phyloP scores from a whole-genome alignment of 2,113 vertebrate species.

The Eulacestoma nigropectus region DNA sequence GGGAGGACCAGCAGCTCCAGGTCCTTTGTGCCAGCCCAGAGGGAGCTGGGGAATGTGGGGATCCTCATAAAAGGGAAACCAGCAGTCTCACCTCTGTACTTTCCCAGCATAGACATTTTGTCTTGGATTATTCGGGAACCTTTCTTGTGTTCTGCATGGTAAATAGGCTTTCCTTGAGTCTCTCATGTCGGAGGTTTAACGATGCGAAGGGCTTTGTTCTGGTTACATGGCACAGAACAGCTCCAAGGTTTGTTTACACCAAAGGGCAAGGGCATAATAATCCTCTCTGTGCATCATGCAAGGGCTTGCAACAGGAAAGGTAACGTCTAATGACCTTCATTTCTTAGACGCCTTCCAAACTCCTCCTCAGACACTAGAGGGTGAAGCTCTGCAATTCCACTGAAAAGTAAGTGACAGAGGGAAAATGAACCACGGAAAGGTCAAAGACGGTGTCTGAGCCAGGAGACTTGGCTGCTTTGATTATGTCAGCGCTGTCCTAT shows the following conservation, averaged over 20 bases:
- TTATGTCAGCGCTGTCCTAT: conserved; percentile 22
- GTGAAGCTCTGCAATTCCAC: conserved; percentile 28
- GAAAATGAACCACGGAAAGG: conserved; percentile 5
- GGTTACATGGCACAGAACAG: conserved; percentile 36
- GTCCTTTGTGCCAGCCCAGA: background rate
- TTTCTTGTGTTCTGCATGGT: conserved; percentile 32
- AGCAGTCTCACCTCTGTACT: background rate
- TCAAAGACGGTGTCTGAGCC: conserved; percentile 7
- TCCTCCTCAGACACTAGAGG: conserved; percentile 53
- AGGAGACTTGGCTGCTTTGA: conserved; percentile 31
- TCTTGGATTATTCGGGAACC: conserved; percentile 21
- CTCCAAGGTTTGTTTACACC: conserved; percentile 54
- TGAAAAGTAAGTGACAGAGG: background rate
- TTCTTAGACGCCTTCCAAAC: conserved; percentile 38
- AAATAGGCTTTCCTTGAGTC: conserved; percentile 22
- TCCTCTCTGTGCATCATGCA: conserved; percentile 18
- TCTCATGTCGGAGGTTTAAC: conserved; percentile 28
- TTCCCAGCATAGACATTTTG: conserved; percentile 31
- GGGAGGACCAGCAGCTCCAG: background rate
- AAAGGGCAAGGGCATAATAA: conserved; percentile 53
- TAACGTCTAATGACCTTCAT: conserved; percentile 30
- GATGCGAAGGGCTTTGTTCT: conserved; percentile 45
- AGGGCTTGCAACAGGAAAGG: conserved; percentile 60
- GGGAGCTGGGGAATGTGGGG: background rate
- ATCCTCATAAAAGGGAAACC: conserved; percentile 37